Percentiles rank a stretch among this genome's conserved stretches.
Conservation (phyloP, 2,113 vertebrate species). For the Cynopterus brachyotis region DNA sequence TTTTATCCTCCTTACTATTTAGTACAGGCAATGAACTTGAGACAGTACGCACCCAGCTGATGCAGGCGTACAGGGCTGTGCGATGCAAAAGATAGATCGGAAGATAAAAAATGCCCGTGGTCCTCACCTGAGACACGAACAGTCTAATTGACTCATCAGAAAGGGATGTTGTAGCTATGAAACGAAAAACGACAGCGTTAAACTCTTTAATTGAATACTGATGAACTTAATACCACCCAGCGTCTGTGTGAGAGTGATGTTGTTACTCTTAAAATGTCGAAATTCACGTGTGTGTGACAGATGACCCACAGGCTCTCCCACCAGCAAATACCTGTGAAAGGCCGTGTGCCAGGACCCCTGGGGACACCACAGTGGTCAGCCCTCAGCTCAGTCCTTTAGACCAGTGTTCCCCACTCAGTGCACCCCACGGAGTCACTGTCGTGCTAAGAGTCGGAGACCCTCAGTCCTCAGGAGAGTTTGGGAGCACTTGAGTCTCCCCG, state of each 20-base stretch:
- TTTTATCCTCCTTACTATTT: neutral
- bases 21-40: neutral
- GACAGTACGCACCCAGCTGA: rapidly evolving
- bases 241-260: neutral
- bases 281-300: neutral
- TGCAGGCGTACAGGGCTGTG: rapidly evolving
- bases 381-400: rapidly evolving
- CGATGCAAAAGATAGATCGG: neutral
- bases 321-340: neutral
- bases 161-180: neutral
- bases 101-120: neutral
- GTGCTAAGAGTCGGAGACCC: neutral
- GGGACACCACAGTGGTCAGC: neutral
- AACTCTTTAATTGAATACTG: conserved; percentile 29
- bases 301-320: neutral
- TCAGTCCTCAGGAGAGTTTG: neutral
- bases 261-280: neutral
- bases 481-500: neutral
- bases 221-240: neutral
- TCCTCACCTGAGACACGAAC: neutral
- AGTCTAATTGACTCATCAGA: conserved; percentile 23
- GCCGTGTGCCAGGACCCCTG: rapidly evolving
- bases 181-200: neutral
- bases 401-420: neutral
- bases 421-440: neutral